These are phyloP conservation scores for Sceliomorpha sp. DNA, from an alignment of 2,888 invertebrate genomes.

Conservation along the genomic window DNA sequence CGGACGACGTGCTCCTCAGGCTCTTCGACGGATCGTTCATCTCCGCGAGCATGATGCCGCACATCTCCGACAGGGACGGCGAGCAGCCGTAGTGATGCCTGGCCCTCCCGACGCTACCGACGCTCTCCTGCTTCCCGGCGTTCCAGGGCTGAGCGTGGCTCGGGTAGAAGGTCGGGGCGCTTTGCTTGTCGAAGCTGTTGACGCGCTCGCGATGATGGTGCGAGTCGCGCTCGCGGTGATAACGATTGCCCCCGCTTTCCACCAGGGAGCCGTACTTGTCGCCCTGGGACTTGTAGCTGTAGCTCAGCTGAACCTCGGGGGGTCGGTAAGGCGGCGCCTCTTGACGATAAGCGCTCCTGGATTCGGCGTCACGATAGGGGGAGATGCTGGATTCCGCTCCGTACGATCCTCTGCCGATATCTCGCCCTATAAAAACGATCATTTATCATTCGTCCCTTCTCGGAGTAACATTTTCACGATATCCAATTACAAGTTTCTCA, in stretches of 20 bases:
- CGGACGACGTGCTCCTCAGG: constrained; percentile 71
- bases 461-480: no score
- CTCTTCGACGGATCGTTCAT: constrained; percentile 77
- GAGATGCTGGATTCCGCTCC: constrained; percentile 75
- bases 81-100: constrained; percentile 72
- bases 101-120: constrained; percentile 67
- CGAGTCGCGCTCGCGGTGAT: constrained; percentile 71
- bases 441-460: no score
- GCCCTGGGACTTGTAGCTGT: constrained; percentile 69
- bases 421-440: constrained; percentile 69
- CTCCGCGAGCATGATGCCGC: constrained; percentile 68
- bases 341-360: constrained; percentile 69
- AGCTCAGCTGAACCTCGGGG: constrained; percentile 70
- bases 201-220: constrained; percentile 74
- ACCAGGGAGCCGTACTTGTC: constrained; percentile 75
- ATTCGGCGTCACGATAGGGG: constrained; percentile 76
- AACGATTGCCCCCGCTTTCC: constrained; percentile 65
- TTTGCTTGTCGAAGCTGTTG: constrained; percentile 77
- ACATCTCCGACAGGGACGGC: constrained; percentile 71
- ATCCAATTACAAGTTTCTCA: no score
- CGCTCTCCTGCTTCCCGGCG: constrained; percentile 67
- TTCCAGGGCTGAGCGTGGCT: constrained; percentile 69
- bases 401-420: constrained; percentile 72
- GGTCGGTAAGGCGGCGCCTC: constrained; percentile 74
- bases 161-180: constrained; percentile 69